Evolutionary conservation across 2,888 invertebrate genomes (phyloP).

Genomic region (Cybosia mesomella): DNA sequence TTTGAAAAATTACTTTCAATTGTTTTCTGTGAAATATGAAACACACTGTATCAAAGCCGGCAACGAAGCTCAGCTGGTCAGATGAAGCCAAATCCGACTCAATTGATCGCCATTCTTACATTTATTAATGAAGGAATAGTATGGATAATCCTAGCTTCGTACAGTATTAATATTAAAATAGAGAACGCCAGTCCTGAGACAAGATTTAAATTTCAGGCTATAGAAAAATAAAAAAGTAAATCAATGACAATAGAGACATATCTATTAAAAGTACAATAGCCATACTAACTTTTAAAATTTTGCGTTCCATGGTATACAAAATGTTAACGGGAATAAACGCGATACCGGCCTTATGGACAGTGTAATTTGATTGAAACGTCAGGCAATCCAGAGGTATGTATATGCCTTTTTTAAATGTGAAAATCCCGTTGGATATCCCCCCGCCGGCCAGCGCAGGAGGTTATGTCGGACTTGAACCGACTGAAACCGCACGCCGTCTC

Average conservation of each 20-base stretch:
- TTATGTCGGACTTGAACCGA: no score
- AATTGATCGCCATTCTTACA: slow-evolving; percentile 72
- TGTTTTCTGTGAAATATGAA: slow-evolving; percentile 26
- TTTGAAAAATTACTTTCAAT: not conserved
- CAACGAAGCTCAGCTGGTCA: slow-evolving; percentile 66
- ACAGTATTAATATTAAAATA: not conserved
- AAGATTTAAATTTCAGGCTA: not conserved
- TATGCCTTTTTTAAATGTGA: no score
- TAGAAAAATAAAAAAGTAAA: not conserved
- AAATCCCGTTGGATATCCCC: no score
- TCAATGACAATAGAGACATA: not conserved
- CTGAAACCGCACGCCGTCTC: no score
- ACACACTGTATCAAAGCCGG: slow-evolving; percentile 57
- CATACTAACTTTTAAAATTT: no score
- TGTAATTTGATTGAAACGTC: no score
- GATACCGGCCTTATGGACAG: no score
- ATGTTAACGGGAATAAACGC: no score
- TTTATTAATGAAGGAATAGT: slow-evolving; percentile 50
- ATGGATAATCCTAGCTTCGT: slow-evolving; percentile 51
- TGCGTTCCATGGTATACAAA: no score
- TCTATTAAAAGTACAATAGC: no score
- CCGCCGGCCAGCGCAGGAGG: no score
- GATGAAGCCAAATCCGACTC: slow-evolving; percentile 71
- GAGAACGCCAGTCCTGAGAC: not conserved
- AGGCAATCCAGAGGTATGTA: no score